Conservation (phyloP, 2,797 vertebrate genomes). For the Eospalax fontanierii region DNA sequence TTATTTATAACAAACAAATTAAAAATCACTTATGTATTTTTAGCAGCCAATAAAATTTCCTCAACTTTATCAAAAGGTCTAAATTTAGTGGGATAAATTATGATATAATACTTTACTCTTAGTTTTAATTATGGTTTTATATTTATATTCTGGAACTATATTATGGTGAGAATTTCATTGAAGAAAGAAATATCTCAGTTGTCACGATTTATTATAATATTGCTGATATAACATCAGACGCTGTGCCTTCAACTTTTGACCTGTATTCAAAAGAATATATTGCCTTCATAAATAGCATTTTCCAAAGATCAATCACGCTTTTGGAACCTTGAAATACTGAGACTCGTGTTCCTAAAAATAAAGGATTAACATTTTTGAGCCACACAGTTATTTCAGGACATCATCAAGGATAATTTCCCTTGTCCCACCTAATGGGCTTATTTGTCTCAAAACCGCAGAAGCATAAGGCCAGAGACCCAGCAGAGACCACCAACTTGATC, state of each 20-base stretch:
- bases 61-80: slow-evolving; percentile 46
- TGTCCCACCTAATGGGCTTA: neutral
- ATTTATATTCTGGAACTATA: neutral
- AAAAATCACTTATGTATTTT: neutral
- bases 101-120: slow-evolving; percentile 47
- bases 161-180: slow-evolving; percentile 34
- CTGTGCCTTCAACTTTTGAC: slow-evolving; percentile 42
- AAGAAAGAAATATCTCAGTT: slow-evolving; percentile 11
- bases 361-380: slow-evolving; percentile 20
- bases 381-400: slow-evolving; percentile 21
- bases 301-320: neutral
- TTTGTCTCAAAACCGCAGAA: slow-evolving; percentile 36
- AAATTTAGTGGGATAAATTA: neutral
- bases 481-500: neutral
- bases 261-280: slow-evolving; percentile 49
- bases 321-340: slow-evolving; percentile 39
- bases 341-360: slow-evolving; percentile 9
- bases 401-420: slow-evolving; percentile 14
- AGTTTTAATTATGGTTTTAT: neutral
- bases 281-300: slow-evolving; percentile 12
- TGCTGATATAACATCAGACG: slow-evolving; percentile 11
- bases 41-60: slow-evolving; percentile 36
- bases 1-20: slow-evolving; percentile 60
- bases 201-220: slow-evolving; percentile 6
- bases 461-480: neutral